Evolutionary conservation across 2,888 invertebrate genomes (phyloP).

Genomic region (Lumbricus terrestris): DNA sequence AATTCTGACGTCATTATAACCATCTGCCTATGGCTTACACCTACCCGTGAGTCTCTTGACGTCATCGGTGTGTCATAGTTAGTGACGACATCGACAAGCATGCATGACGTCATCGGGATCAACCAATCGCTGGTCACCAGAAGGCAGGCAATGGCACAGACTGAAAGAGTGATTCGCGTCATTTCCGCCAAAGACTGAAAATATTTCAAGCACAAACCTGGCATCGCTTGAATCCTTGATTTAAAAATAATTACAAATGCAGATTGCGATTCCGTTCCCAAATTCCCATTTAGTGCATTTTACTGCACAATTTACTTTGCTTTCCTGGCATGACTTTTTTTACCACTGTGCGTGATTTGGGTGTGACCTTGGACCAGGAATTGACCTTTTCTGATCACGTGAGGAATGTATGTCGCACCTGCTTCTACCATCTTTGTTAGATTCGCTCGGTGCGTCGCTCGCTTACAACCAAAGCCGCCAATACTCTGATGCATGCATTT

Average conservation of each 20-base stretch:
- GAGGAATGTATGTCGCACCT: too few species aligned
- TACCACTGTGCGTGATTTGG: too few species aligned
- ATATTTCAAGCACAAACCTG: not conserved
- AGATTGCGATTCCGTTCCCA: too few species aligned
- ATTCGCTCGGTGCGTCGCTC: too few species aligned
- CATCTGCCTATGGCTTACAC: not conserved
- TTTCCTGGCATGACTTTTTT: too few species aligned
- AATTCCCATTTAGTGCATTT: too few species aligned
- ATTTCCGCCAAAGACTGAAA: not conserved
- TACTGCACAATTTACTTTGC: too few species aligned
- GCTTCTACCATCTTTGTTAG: too few species aligned
- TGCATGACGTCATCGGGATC: not conserved
- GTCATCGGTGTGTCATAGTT: not conserved
- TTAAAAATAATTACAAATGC: not conserved
- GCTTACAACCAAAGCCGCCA: too few species aligned
- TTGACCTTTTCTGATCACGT: too few species aligned
- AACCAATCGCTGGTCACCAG: not conserved
- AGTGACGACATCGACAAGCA: not conserved
- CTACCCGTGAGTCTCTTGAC: not conserved
- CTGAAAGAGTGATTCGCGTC: not conserved
- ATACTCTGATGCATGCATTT: too few species aligned
- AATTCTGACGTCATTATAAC: not conserved
- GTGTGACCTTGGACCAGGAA: too few species aligned
- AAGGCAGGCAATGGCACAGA: not conserved
- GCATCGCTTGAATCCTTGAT: not conserved